These are phyloP conservation scores for Alosa sapidissima DNA, from an alignment of 2,797 vertebrate genomes.

Conservation along the genomic window DNA sequence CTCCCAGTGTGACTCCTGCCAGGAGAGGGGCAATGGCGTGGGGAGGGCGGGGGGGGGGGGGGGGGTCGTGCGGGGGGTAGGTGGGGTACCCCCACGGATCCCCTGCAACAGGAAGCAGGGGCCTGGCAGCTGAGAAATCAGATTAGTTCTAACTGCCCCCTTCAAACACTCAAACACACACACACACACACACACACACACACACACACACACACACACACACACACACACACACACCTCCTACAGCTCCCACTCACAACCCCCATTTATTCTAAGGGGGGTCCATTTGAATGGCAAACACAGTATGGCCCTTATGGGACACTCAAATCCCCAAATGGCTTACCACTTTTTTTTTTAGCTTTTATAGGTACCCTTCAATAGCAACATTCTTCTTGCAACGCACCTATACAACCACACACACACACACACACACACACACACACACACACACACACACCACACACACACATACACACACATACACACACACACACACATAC, in stretches of 20 bases:
- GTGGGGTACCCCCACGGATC: conserved; percentile 61
- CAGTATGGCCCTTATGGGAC: conserved; percentile 64
- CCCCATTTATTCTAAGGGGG: conserved; percentile 34
- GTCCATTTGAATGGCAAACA: conserved; percentile 71
- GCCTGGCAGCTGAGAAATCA: conserved; percentile 70
- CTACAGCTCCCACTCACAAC: background rate
- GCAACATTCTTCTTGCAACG: background rate
- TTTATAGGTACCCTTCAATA: conserved; percentile 52
- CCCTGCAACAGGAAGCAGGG: conserved; percentile 70
- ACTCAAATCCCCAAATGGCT: conserved; percentile 67
- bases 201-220: conserved; percentile 2
- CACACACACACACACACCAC: conserved; percentile 16
- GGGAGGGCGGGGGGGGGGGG: conserved; percentile 43
- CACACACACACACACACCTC: background rate
- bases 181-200: conserved; percentile 30
- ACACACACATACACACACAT: conserved; percentile 22
- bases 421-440: conserved; percentile 27
- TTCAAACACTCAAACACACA: conserved; percentile 67
- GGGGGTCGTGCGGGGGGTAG: conserved; percentile 45
- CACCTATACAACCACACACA: background rate
- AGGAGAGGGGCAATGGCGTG: conserved; percentile 56
- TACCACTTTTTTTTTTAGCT: conserved; percentile 47
- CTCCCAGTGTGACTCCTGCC: background rate
- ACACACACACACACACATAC: conserved; percentile 26
- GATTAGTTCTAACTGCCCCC: conserved; percentile 69